Conservation (phyloP, 1,140 invertebrate species). For the Sarcophaga peregrina region DNA sequence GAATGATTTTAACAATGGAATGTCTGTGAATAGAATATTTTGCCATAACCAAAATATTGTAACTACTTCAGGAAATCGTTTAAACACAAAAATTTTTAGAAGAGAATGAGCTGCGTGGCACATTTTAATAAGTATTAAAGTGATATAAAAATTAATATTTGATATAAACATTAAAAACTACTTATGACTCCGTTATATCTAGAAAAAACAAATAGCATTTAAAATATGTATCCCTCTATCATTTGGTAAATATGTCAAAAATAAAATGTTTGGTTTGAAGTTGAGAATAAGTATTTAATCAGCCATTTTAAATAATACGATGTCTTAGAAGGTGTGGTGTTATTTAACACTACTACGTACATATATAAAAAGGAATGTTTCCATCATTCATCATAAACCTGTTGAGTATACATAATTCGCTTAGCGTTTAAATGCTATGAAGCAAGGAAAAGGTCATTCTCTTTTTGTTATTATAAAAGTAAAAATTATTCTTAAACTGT, state of each 20-base stretch:
- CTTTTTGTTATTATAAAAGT: too few relatives aligned
- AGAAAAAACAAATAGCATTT: too few relatives aligned
- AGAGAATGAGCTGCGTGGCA: conserved; percentile 30
- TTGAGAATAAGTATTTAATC: not conserved
- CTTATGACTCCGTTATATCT: too few relatives aligned
- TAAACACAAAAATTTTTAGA: not conserved
- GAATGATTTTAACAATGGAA: not conserved
- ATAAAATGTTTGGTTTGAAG: not conserved
- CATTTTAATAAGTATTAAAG: not conserved
- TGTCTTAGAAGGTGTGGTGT: conserved; percentile 29
- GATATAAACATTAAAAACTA: not conserved
- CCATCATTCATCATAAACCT: conserved; percentile 8
- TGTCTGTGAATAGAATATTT: conserved; percentile 25
- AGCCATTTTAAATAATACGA: conserved; percentile 30
- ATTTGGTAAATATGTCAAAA: not conserved
- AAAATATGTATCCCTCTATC: not conserved
- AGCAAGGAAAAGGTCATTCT: too few relatives aligned
- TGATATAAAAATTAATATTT: not conserved
- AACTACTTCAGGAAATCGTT: not conserved
- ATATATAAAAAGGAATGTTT: not conserved
- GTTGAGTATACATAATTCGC: not conserved
- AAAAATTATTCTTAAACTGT: too few relatives aligned
- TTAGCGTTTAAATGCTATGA: too few relatives aligned
- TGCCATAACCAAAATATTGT: conserved; percentile 14
- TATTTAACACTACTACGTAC: not conserved